Base-by-base conservation (phyloP, 2,797 vertebrate species). In the Eurystomus glaucurus region DNA sequence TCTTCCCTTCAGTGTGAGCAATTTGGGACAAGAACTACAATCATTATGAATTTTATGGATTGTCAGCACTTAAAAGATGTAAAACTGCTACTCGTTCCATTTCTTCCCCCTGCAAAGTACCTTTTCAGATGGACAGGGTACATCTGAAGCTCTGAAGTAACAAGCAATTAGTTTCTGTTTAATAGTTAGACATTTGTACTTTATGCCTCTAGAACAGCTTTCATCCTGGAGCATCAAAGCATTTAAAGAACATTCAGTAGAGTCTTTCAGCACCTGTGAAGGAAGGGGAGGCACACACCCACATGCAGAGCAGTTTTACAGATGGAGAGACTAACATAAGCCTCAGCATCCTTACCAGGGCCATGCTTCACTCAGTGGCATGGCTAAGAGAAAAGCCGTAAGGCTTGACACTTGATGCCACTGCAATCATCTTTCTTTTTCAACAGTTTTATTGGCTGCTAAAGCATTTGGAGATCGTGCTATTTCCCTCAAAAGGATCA, bases 401-500 rank as follows among this genome's bases (percentile, higher is more conserved):
- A 92, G 55, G 33, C 62, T 61, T 81, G 77, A 94, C 83, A 93
- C 58, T 82, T 7, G 20, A 91, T 87, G 84, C 84, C 87, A 66
- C 66, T 39, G 76, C 82, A 55, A 78, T 33, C 21, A 16, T 54
- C 57, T 50, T 58, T 70, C 70, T 85, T 88, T 52, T 80, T 51
- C 82, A 15, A 17, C 68, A 77, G 71, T 62, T 95, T 93, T 94
- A 85, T 43, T 81, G 95, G 94, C 85, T 87, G 94, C 61, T 77
- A 94, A 96, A 96, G 82, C 91, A 85, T 80, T 86, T 70, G 74
- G 88, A 88, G 72, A 92, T 88, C 14, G 2, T 81, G 92, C 77
- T 76, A 81, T 94, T 96, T 95, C 65, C 69, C 91, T 71, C 79
- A 71, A 77, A 96, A 96, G 84, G 89, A 94, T 93, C 69, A 92